phyloP scores from a whole-genome alignment of 2,888 invertebrate genomes.

The Oconnorella tubifera region DNA sequence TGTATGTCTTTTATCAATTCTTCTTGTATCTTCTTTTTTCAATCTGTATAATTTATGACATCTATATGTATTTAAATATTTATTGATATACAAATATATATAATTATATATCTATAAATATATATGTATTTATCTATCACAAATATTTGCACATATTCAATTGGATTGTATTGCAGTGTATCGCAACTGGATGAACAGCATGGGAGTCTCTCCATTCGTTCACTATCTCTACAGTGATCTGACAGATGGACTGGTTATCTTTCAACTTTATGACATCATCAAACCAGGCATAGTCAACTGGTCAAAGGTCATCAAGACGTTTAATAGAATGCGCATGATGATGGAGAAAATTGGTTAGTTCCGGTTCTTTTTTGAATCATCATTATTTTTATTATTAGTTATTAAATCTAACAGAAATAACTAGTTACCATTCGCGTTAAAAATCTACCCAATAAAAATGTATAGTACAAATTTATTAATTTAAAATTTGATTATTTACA shows the following conservation, averaged over 20 bases:
- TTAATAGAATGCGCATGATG: constrained; percentile 72
- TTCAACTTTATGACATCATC: constrained; percentile 93
- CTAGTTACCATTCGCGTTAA: too few species aligned
- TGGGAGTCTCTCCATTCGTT: constrained; percentile 94
- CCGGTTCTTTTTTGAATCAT: too few species aligned
- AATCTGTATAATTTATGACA: too few species aligned
- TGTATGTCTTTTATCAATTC: too few species aligned
- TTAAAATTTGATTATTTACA: too few species aligned
- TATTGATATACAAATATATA: background rate
- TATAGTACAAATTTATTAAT: too few species aligned
- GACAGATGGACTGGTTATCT: constrained; percentile 90
- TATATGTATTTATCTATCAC: constrained; percentile 77
- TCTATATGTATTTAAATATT: background rate
- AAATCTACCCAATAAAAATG: too few species aligned
- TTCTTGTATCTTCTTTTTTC: too few species aligned
- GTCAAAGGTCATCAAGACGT: constrained; percentile 74
- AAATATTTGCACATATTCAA: too few species aligned
- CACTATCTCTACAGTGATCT: constrained; percentile 97
- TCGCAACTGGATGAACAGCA: constrained; percentile 99
- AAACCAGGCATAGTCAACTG: constrained; percentile 93
- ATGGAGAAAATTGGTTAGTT: constrained; percentile 75
- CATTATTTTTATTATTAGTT: too few species aligned
- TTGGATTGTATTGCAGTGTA: constrained; percentile 84
- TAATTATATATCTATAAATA: too few species aligned
- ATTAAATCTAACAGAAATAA: too few species aligned